phyloP scores from a whole-genome alignment of 2,113 vertebrate species.

The Epinephelus lanceolatus region DNA sequence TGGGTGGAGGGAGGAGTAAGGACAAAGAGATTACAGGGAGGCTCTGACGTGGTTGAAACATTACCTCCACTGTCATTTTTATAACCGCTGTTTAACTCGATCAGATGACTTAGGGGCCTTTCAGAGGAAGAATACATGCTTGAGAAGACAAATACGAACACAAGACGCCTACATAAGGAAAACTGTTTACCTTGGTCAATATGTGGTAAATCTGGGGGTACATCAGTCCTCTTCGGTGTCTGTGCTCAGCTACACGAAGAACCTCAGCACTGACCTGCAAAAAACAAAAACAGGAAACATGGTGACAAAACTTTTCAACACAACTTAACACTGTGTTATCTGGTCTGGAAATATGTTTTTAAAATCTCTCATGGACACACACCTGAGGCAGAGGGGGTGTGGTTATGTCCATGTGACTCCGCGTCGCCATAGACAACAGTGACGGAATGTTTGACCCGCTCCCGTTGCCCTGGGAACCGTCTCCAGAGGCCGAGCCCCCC shows the following conservation, averaged over 20 bases:
- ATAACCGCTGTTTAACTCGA: neutral
- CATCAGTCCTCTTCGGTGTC: slow-evolving; percentile 93
- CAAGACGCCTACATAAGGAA: neutral
- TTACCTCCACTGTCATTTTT: neutral
- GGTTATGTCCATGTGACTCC: slow-evolving; percentile 95
- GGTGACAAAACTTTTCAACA: neutral
- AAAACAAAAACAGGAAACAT: neutral
- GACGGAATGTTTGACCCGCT: slow-evolving; percentile 90
- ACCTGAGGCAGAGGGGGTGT: slow-evolving; percentile 93
- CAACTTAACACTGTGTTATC: accelerated
- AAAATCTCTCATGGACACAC: slow-evolving; percentile 50
- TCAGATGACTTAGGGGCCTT: neutral
- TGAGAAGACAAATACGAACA: neutral
- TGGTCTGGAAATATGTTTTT: neutral
- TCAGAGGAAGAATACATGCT: neutral
- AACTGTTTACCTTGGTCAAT: slow-evolving; percentile 89
- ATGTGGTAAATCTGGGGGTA: slow-evolving; percentile 95
- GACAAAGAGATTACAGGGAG: neutral
- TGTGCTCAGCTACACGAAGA: slow-evolving; percentile 92
- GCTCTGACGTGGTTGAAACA: neutral
- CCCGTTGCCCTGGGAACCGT: slow-evolving; percentile 85
- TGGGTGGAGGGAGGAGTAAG: neutral
- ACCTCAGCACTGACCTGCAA: slow-evolving; percentile 90
- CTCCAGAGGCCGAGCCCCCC: slow-evolving; percentile 79
- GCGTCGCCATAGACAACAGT: slow-evolving; percentile 93